These are phyloP conservation scores for Zootoca vivipara DNA, from an alignment of 2,113 vertebrate species.

Conservation along the genomic window DNA sequence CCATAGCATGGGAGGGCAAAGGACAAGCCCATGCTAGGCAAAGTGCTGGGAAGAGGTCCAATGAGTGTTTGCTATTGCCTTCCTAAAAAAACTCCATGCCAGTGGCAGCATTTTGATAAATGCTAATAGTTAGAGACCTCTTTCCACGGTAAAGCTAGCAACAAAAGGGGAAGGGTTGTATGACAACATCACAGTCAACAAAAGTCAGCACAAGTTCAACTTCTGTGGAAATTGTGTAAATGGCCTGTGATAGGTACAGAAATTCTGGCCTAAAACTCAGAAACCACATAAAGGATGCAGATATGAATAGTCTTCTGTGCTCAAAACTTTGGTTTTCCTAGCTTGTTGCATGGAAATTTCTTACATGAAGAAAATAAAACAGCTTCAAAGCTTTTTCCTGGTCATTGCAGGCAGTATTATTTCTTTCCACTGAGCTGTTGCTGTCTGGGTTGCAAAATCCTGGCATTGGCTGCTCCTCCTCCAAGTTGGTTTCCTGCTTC, in stretches of 20 bases:
- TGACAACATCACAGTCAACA: constrained; percentile 7
- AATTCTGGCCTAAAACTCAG: constrained; percentile 61
- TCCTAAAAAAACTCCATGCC: background rate
- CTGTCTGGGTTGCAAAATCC: constrained; percentile 12
- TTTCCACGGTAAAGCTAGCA: constrained; percentile 34
- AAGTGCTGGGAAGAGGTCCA: background rate
- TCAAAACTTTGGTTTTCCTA: constrained; percentile 54
- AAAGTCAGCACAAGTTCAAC: background rate
- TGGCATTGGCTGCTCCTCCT: rapidly evolving
- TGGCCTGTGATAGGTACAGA: constrained; percentile 51
- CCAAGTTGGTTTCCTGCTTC: background rate
- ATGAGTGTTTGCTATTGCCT: background rate
- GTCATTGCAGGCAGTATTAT: constrained; percentile 1
- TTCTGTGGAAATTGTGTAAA: constrained; percentile 31
- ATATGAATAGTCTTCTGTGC: constrained; percentile 67
- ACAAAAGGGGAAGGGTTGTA: background rate
- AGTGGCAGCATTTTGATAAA: background rate
- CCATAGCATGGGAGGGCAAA: background rate
- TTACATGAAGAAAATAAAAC: constrained; percentile 54
- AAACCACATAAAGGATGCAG: constrained; percentile 64
- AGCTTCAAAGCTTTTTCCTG: constrained; percentile 10
- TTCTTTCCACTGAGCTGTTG: background rate
- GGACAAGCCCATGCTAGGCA: background rate
- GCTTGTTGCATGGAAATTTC: constrained; percentile 68
- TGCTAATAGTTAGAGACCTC: background rate